These are phyloP conservation scores for Mesaphorura yosii DNA, from an alignment of 1,140 invertebrate genomes.

Conservation along the genomic window DNA sequence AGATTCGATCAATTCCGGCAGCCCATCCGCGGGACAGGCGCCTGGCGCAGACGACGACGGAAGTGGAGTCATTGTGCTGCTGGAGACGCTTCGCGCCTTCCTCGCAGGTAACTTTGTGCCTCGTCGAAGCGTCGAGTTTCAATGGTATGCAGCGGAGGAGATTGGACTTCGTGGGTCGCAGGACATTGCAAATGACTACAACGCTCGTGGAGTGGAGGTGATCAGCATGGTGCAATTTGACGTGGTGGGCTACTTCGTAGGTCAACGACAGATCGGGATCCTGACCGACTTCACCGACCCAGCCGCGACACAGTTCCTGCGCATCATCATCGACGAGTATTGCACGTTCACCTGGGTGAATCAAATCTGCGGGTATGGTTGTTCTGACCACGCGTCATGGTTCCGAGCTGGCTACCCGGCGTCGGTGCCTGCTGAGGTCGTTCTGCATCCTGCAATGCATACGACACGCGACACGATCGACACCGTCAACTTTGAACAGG, in stretches of 20 bases:
- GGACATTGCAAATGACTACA: constrained; percentile 13
- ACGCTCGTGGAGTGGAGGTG: background rate
- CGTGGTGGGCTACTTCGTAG: constrained; percentile 5
- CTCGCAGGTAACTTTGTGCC: constrained; percentile 9
- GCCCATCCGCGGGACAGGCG: background rate
- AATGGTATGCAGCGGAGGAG: constrained; percentile 24
- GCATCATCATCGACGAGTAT: constrained; percentile 10
- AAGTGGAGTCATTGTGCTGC: constrained; percentile 2
- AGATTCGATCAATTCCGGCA: constrained; percentile 9
- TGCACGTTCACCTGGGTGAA: background rate
- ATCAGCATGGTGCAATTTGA: constrained; percentile 12
- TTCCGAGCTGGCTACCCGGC: background rate
- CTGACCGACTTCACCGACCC: background rate
- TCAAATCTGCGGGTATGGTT: constrained; percentile 2
- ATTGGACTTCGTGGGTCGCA: constrained; percentile 10
- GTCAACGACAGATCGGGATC: constrained; percentile 7
- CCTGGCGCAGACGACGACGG: constrained; percentile 18
- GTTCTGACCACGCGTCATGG: constrained; percentile 5
- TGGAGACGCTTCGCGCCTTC: constrained; percentile 10
- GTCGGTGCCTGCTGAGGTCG: background rate
- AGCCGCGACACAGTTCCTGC: constrained; percentile 6
- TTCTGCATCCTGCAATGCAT: background rate
- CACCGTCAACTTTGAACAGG: constrained; percentile 3
- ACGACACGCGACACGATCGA: constrained; percentile 3
- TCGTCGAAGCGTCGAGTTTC: constrained; percentile 15